These are phyloP conservation scores for Lethenteron reissneri DNA, from an alignment of 2,113 vertebrate genomes.

Conservation along the genomic window DNA sequence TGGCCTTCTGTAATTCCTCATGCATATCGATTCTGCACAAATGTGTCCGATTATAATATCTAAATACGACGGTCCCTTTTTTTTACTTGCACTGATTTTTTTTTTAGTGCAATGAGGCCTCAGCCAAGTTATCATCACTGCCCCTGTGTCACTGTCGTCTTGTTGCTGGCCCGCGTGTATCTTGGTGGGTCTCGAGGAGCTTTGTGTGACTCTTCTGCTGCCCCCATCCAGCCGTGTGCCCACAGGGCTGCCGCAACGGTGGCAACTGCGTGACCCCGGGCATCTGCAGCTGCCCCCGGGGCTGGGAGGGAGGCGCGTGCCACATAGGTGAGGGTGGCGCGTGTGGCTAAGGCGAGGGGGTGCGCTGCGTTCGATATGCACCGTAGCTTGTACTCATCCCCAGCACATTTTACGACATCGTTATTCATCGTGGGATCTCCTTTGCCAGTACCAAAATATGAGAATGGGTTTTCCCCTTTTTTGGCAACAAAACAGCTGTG, in stretches of 20 bases:
- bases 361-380: too few relatives aligned
- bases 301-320: conserved; percentile 47
- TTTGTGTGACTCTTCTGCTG: conserved; percentile 13
- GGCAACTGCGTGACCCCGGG: conserved; percentile 45
- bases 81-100: not conserved
- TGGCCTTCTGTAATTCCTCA: too few relatives aligned
- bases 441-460: too few relatives aligned
- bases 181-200: not conserved
- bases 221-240: conserved; percentile 32
- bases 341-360: too few relatives aligned
- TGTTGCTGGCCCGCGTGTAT: not conserved
- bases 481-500: too few relatives aligned
- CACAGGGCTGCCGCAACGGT: conserved; percentile 44
- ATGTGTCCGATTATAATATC: too few relatives aligned
- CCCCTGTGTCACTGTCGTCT: not conserved
- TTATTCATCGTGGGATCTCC: too few relatives aligned
- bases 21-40: too few relatives aligned
- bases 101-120: not conserved
- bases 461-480: too few relatives aligned
- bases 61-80: conserved; percentile 9
- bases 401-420: too few relatives aligned
- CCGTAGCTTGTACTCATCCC: too few relatives aligned
- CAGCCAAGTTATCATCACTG: not conserved
- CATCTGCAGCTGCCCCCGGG: conserved; percentile 52
- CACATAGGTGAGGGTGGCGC: conserved; percentile 30